Base-by-base conservation (phyloP, 1,140 invertebrate species). In the Drepana arcuata region DNA sequence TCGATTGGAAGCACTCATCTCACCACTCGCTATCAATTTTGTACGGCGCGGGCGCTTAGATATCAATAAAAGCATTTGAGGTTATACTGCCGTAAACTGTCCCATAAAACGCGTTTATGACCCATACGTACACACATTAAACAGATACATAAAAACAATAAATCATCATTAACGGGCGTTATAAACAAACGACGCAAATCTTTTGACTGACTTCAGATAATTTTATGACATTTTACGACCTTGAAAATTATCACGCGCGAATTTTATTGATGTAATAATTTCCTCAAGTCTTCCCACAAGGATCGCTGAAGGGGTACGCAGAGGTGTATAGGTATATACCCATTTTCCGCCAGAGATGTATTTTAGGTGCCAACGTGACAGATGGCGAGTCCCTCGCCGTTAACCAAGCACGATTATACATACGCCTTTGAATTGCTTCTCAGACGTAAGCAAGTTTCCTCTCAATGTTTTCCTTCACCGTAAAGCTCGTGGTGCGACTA, bases 121-220 rank as follows among this genome's bases (percentile, higher is more conserved):
- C 44, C 67, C 74, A 71, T 74, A 75, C 52, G 34, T 72, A 70
- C 74, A 80, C 66, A 71, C 66, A 74, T 80, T 77, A 74, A 67
- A 60, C 48, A 62, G 60, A 69, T 74, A 75, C 60, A 54, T 55
- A 69, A 63, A n/a, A 66, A 59, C 44, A 66, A 77, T 77, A 80
- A 80, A 77, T 77, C 72, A 80, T 68, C 45, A 67, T 73, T 68
- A 71, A 69, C 67, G 63, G 54, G 54, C 47, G 55, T 58, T 71
- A 69, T 65, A 68, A 72, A 71, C 60, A 68, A 67, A 55, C 61
- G 48, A 56, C 38, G 38, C 52, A 58, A 65, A 64, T 52, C 64
- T 62, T 67, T 70, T 38, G 34, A 41, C 31, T 37, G 46, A 43
- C 52, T 52, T 72, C 69, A 70, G n/a, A 75, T 75, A 72, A 75